A percentile compares a stretch with the other conserved stretches of the same genome.
Evolutionary conservation across 2,797 vertebrate species (phyloP).

Genomic region (Huso huso): DNA sequence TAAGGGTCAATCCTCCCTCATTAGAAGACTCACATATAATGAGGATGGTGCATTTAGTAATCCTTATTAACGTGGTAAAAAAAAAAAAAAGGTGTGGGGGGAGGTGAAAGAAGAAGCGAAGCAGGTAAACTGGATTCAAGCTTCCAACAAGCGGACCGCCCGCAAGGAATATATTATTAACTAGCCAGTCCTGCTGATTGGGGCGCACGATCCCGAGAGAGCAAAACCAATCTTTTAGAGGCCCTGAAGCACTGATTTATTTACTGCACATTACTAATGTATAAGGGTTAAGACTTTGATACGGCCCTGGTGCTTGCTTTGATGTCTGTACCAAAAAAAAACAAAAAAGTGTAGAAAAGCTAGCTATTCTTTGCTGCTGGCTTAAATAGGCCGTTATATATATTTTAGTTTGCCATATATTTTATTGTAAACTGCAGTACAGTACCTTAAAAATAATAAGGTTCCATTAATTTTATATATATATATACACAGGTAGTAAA

Average conservation of each 20-base stretch:
- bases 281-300: conserved; percentile 64
- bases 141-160: conserved; percentile 10
- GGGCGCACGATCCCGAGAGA: conserved; percentile 28
- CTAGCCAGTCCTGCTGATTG: conserved; percentile 37
- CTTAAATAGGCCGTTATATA: conserved; percentile 6
- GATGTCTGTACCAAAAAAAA: conserved; percentile 35
- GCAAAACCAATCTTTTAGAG: conserved; percentile 36
- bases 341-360: background rate
- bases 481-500: too few relatives aligned
- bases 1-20: too few relatives aligned
- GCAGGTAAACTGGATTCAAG: conserved; percentile 10
- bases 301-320: conserved; percentile 45
- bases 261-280: conserved; percentile 61
- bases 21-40: too few relatives aligned
- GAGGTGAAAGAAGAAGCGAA: background rate
- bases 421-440: too few relatives aligned
- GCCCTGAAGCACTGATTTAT: conserved; percentile 54
- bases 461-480: too few relatives aligned
- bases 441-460: too few relatives aligned
- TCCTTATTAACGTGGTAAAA: too few relatives aligned
- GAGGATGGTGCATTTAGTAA: too few relatives aligned
- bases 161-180: conserved; percentile 50
- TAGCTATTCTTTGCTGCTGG: conserved; percentile 12
- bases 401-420: background rate
- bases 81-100: background rate